phyloP scores from a whole-genome alignment of 1,140 invertebrate genomes.

The Camponotus floridanus region DNA sequence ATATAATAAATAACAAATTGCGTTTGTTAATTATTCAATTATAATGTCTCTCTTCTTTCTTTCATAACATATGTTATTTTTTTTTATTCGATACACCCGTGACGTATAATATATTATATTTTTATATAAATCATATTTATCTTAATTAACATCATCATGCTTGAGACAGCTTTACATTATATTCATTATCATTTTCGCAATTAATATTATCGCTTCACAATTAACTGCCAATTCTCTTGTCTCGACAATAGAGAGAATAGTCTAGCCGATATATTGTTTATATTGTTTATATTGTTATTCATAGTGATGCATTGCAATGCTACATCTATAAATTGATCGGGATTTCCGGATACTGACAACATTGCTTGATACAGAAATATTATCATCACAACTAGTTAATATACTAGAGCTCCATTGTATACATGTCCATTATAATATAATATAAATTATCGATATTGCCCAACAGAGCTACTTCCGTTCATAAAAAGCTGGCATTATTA shows the following conservation, averaged over 20 bases:
- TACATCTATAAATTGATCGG: slow-evolving; percentile 48
- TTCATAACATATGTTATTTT: not conserved
- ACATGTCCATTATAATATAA: not conserved
- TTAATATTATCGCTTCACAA: not conserved
- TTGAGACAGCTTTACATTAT: not conserved
- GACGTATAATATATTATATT: not conserved
- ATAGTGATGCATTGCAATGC: not conserved
- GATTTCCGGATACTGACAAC: not conserved
- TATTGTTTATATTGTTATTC: slow-evolving; percentile 36
- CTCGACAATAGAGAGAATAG: slow-evolving; percentile 26
- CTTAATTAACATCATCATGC: not conserved
- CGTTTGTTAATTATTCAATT: not conserved
- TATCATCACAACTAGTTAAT: not conserved
- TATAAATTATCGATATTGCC: slow-evolving; percentile 2
- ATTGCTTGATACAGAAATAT: not conserved
- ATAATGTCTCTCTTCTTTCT: not conserved
- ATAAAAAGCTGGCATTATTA: not conserved
- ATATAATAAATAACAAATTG: slow-evolving; percentile 3
- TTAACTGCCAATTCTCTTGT: slow-evolving; percentile 11
- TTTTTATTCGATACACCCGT: not conserved
- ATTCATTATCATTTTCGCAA: not conserved
- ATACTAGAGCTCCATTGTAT: not conserved
- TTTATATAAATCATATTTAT: not conserved
- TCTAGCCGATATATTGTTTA: slow-evolving; percentile 3
- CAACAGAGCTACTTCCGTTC: not conserved